Base-by-base conservation (phyloP, 1,140 invertebrate species). In the Tribolium castaneum region DNA sequence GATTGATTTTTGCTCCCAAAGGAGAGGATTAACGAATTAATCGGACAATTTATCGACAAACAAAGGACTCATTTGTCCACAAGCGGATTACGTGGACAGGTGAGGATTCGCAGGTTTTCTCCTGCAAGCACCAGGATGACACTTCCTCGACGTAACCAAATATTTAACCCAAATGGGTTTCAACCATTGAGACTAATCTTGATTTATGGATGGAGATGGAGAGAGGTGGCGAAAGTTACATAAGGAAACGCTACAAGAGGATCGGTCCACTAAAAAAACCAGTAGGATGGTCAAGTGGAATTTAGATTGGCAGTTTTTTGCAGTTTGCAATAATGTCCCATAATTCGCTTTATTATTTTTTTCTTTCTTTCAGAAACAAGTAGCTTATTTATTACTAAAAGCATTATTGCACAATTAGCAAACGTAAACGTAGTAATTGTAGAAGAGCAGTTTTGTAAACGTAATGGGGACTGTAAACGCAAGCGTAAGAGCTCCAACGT, bases 1-100 rank as follows among this genome's bases (percentile, higher is more conserved):
- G 9, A 66, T 66, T 66, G 59, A 66, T 66, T 66, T 66, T 66
- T 39, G 35, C 30, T 62, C 16, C 12, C 12, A 19, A 54, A 9
- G 6, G 16, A 9, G 3, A 16, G 9, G 12, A 19, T 54, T 54
- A 54, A 54, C 16, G 12, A 54, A 54, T 14, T 54, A 54, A 54
- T 54, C 52, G 12, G 12, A 12, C 52, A 54, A 54, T 22, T 59
- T 22, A 59, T 59, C 54, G 54, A 59, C 54, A 22, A 22, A 30
- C 22, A 59, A 52, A 59, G 22, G 22, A 22, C 19, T 16, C 12
- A 54, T 54, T 54, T 54, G 52, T 54, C 25, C 25, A 30, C 25
- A 30, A 30, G 1, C 25, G 25, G 25, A 30, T 30, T 30, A 30
- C 3, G 25, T 30, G 25, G 25, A 30, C 25, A 30, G 25, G 25